phyloP scores from a whole-genome alignment of 2,113 vertebrate species.

The Caranx melampygus region DNA sequence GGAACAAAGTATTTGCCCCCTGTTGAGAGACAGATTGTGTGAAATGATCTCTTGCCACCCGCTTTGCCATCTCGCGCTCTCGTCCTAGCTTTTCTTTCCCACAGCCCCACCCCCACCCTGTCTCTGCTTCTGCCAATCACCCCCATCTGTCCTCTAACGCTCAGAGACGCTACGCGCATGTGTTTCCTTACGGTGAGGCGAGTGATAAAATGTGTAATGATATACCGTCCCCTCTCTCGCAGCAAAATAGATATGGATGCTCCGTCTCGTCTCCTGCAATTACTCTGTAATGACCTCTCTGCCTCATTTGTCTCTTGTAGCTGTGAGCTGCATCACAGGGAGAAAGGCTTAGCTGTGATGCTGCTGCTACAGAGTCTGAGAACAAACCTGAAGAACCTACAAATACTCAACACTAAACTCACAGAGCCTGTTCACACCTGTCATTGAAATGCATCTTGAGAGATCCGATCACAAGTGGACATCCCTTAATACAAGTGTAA shows the following conservation, averaged over 20 bases:
- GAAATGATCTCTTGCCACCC: conserved; percentile 32
- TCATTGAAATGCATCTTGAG: too few relatives aligned
- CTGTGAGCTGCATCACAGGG: background rate
- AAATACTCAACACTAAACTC: background rate
- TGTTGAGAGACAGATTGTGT: conserved; percentile 43
- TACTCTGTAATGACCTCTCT: conserved; percentile 37
- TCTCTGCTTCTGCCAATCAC: conserved; percentile 12
- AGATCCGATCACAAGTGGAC: too few relatives aligned
- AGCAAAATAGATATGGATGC: conserved; percentile 12
- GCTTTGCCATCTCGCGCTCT: background rate
- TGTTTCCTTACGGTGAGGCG: conserved; percentile 5
- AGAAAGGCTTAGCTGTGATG: background rate
- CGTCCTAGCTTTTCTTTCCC: conserved; percentile 1
- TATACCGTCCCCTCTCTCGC: conserved; percentile 9
- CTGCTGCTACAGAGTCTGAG: background rate
- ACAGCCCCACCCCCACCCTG: background rate
- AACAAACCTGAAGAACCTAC: background rate
- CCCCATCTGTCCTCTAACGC: conserved; percentile 39
- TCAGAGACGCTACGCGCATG: background rate
- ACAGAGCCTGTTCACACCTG: too few relatives aligned
- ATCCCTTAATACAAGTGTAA: too few relatives aligned
- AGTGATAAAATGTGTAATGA: conserved; percentile 31
- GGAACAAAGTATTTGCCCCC: conserved; percentile 41
- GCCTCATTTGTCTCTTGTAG: conserved; percentile 35
- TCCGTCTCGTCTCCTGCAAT: conserved; percentile 32